phyloP scores from a whole-genome alignment of 2,888 invertebrate genomes.

The Meiosimyza decipiens region DNA sequence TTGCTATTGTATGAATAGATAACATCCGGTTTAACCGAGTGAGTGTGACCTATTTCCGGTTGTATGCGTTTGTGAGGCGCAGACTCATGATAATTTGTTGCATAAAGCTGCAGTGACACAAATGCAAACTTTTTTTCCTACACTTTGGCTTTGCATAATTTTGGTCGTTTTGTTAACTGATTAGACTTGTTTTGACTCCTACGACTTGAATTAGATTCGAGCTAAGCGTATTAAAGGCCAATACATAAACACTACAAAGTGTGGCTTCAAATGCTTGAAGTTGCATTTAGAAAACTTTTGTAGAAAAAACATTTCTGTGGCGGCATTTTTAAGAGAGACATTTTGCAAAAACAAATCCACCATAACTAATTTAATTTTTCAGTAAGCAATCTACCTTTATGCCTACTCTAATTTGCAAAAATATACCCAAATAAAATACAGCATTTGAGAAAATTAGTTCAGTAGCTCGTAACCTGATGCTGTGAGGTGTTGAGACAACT shows the following conservation, averaged over 20 bases:
- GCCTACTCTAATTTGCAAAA: neutral
- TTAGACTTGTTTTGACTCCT: constrained; percentile 11
- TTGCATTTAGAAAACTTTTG: too few relatives aligned
- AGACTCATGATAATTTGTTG: neutral
- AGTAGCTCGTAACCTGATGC: neutral
- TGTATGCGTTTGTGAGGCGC: constrained; percentile 7
- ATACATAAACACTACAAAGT: neutral
- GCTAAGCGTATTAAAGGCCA: neutral
- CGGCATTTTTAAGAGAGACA: neutral
- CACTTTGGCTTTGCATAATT: neutral
- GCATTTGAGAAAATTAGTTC: neutral
- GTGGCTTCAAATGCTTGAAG: too few relatives aligned
- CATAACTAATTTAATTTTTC: constrained; percentile 11
- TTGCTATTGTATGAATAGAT: constrained; percentile 23
- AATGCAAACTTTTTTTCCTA: neutral
- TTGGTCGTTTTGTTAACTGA: neutral
- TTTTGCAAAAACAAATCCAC: neutral
- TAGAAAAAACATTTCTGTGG: too few relatives aligned
- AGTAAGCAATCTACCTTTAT: too few relatives aligned
- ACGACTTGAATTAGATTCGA: constrained; percentile 17
- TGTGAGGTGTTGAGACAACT: constrained; percentile 1
- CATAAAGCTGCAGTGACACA: neutral
- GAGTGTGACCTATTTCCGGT: constrained; percentile 47
- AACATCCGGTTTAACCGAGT: constrained; percentile 43
- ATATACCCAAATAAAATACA: too few relatives aligned